phyloP scores from a whole-genome alignment of 2,797 vertebrate genomes.

The Crypturellus tataupa region DNA sequence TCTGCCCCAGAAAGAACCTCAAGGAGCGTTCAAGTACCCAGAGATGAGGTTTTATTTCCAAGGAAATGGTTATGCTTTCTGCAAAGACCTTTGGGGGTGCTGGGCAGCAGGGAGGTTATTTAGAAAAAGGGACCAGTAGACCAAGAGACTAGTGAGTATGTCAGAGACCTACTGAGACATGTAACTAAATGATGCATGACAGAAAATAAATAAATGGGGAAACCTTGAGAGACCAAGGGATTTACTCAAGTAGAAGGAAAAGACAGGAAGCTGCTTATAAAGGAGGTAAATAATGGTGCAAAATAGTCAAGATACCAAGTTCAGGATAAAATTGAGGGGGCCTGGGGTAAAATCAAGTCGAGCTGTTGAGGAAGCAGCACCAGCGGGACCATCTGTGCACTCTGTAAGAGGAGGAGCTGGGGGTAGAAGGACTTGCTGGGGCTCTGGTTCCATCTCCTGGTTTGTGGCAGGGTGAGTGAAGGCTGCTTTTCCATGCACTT shows the following conservation, averaged over 20 bases:
- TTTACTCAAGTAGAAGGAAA: not conserved
- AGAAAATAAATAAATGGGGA: not conserved
- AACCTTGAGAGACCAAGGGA: not conserved
- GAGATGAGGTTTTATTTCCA: not conserved
- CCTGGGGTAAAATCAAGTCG: not conserved
- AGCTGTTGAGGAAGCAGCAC: not conserved
- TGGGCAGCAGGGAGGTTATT: not conserved
- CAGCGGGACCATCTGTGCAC: not conserved
- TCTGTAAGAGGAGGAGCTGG: accelerated
- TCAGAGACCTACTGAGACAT: not conserved
- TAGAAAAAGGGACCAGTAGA: not conserved
- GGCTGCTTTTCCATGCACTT: not conserved
- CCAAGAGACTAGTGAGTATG: not conserved
- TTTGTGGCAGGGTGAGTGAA: not conserved
- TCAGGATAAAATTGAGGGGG: not conserved
- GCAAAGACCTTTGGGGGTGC: not conserved
- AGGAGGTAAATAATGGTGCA: not conserved
- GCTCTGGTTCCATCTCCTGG: not conserved
- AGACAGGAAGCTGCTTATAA: not conserved
- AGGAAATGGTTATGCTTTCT: not conserved
- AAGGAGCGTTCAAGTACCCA: not conserved
- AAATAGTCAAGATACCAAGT: not conserved
- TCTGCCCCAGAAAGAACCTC: not conserved
- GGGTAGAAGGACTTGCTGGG: not conserved
- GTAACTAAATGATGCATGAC: not conserved